Conservation (phyloP, 2,797 vertebrate genomes). For the Liasis olivaceus region DNA sequence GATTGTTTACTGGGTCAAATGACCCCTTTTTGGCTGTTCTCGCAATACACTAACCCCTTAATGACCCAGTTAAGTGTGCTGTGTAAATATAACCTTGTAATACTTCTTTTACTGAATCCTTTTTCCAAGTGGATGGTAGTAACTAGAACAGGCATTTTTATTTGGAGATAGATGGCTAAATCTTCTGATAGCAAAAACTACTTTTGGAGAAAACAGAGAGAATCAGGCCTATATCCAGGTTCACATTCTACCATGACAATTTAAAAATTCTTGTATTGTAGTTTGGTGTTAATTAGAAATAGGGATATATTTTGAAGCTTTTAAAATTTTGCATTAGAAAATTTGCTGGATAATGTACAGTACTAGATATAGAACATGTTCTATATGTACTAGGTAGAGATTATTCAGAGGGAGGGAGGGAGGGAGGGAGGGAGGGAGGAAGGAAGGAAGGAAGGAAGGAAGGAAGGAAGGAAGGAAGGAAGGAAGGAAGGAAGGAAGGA, state of each 20-base stretch:
- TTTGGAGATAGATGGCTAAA: neutral
- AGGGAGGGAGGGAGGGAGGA: too few species aligned
- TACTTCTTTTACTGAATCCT: neutral
- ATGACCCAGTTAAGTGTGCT: neutral
- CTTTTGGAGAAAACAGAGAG: neutral
- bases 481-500: too few species aligned
- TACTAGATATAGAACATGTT: neutral
- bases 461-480: too few species aligned
- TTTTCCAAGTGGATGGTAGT: neutral
- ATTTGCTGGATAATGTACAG: neutral
- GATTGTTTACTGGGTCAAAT: neutral
- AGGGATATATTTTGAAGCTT: neutral
- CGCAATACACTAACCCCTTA: neutral
- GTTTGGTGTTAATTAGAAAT: conserved; percentile 14
- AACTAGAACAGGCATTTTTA: neutral
- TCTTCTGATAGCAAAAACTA: neutral
- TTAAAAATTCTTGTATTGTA: neutral
- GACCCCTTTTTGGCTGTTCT: neutral
- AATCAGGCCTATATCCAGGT: neutral
- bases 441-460: too few species aligned
- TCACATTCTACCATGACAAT: neutral
- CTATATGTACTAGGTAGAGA: neutral
- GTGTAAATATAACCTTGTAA: neutral
- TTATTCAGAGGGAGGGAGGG: neutral
- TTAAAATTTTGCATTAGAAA: conserved; percentile 14